Conservation (phyloP, 2,888 invertebrate genomes). For the Eupithecia vulgata region DNA sequence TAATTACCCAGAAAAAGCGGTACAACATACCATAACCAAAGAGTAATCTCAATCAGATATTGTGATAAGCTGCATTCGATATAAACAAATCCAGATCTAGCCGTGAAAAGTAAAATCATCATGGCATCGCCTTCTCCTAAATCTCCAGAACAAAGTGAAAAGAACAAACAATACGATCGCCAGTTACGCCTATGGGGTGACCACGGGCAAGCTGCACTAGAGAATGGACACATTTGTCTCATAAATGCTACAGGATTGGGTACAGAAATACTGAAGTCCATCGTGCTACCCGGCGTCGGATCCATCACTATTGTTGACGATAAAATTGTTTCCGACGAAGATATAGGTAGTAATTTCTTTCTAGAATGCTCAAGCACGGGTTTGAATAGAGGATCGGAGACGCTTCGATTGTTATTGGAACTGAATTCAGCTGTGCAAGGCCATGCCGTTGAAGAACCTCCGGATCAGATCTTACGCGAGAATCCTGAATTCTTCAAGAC, state of each 20-base stretch:
- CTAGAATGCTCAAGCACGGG: constrained; percentile 92
- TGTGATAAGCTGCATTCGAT: neutral
- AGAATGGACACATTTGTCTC: constrained; percentile 95
- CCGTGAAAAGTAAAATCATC: constrained; percentile 24
- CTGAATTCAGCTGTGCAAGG: constrained; percentile 97
- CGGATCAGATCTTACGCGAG: constrained; percentile 92
- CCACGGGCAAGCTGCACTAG: constrained; percentile 96
- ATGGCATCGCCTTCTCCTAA: constrained; percentile 89
- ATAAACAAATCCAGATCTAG: neutral
- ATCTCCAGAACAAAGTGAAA: constrained; percentile 90
- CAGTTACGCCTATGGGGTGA: constrained; percentile 98
- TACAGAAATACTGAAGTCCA: constrained; percentile 96
- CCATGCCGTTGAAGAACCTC: constrained; percentile 94
- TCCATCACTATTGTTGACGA: constrained; percentile 97
- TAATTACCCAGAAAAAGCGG: neutral
- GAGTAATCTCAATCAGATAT: neutral
- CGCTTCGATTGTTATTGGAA: constrained; percentile 92
- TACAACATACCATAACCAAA: neutral
- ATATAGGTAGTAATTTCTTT: constrained; percentile 98
- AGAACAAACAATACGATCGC: constrained; percentile 91
- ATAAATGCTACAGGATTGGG: constrained; percentile 97
- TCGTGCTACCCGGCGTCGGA: constrained; percentile 97
- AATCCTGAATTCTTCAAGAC: constrained; percentile 94
- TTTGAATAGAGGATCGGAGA: constrained; percentile 91
- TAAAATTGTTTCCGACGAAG: constrained; percentile 92